phyloP scores from a whole-genome alignment of 1,140 invertebrate species.

The Pseudomyrmex gracilis region DNA sequence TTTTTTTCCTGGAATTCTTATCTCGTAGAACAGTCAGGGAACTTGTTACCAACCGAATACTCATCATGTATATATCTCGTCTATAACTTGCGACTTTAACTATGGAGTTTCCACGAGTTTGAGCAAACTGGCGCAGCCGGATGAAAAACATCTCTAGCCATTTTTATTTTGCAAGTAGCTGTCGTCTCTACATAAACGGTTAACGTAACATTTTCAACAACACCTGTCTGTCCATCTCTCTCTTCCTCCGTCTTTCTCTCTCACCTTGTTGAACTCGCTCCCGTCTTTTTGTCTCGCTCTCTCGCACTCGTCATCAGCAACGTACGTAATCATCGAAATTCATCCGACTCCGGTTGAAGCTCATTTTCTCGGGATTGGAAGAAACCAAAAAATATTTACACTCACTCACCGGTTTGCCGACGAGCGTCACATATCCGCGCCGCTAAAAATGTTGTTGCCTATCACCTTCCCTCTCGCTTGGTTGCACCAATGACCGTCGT shows the following conservation, averaged over 20 bases:
- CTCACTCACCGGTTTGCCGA: conserved; percentile 61
- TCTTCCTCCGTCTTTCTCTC: not conserved
- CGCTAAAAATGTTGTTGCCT: conserved; percentile 5
- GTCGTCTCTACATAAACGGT: conserved; percentile 13
- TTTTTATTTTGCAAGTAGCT: conserved; percentile 37
- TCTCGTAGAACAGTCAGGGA: conserved; percentile 27
- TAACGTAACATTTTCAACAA: conserved; percentile 36
- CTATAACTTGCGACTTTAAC: not conserved
- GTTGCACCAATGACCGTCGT: conserved; percentile 31
- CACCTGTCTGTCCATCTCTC: conserved; percentile 21
- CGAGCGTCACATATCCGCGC: conserved; percentile 66
- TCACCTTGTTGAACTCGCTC: conserved; percentile 4
- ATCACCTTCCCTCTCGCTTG: conserved; percentile 26
- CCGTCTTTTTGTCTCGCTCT: not conserved
- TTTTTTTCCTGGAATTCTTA: conserved; percentile 22
- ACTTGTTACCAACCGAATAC: conserved; percentile 38
- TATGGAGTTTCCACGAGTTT: not conserved
- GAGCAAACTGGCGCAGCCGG: not conserved
- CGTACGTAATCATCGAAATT: conserved; percentile 7
- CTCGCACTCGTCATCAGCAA: not conserved
- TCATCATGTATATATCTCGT: not conserved
- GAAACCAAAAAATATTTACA: not conserved
- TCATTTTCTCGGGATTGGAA: too few relatives aligned
- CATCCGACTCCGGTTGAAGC: not conserved
- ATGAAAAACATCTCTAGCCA: not conserved